Percentiles rank a stretch among this genome's conserved stretches.
Conservation (phyloP, 2,797 vertebrate species). For the Cetoscarus ocellatus region DNA sequence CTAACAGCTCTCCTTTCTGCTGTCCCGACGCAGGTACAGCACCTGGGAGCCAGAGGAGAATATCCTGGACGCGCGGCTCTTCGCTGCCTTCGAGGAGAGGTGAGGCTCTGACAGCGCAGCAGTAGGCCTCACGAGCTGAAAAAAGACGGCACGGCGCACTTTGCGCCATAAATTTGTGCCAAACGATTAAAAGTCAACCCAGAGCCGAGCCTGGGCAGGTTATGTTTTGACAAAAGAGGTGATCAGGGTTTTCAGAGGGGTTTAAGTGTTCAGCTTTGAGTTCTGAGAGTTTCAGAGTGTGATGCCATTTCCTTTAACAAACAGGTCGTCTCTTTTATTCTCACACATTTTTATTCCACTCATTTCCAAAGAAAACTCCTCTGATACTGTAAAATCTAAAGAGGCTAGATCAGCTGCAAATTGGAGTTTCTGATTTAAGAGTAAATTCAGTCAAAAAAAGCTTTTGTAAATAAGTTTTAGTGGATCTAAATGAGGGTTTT, state of each 20-base stretch:
- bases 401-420: not conserved
- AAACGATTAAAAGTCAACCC: not conserved
- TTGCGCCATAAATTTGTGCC: not conserved
- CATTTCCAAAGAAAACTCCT: not conserved
- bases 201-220: not conserved
- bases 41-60: slow-evolving; percentile 99
- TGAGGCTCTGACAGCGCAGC: slow-evolving; percentile 78
- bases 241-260: not conserved
- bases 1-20: slow-evolving; percentile 12
- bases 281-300: not conserved
- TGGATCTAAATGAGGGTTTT: not conserved
- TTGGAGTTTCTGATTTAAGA: not conserved
- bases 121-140: slow-evolving; percentile 61
- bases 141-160: slow-evolving; percentile 16
- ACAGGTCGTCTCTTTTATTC: not conserved
- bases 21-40: slow-evolving; percentile 89
- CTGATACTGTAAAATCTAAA: not conserved
- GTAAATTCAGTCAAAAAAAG: not conserved
- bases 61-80: slow-evolving; percentile 94
- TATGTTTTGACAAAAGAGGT: not conserved
- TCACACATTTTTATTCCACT: not conserved
- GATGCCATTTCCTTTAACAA: not conserved
- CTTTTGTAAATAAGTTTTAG: not conserved
- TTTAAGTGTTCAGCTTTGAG: not conserved
- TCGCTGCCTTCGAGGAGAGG: slow-evolving; percentile 97